Percentiles rank a stretch among this genome's conserved stretches.
These are phyloP conservation scores for Marisa cornuarietis DNA, from an alignment of 1,140 invertebrate species.

Conservation along the genomic window DNA sequence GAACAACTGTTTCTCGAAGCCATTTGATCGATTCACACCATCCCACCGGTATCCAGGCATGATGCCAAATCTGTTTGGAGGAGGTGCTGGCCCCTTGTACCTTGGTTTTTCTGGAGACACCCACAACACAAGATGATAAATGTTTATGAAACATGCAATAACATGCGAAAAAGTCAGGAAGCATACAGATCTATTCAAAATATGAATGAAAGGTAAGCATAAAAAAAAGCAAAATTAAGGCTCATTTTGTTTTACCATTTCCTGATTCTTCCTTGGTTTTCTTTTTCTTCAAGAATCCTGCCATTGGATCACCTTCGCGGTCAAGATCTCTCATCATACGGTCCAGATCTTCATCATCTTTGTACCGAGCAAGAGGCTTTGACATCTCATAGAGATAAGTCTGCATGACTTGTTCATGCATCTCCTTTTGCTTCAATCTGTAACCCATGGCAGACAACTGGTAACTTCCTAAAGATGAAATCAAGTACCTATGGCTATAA, in stretches of 20 bases:
- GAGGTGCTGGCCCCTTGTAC: conserved; percentile 80
- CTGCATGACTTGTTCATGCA: conserved; percentile 72
- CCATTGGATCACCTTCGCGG: conserved; percentile 91
- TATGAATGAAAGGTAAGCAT: too few relatives aligned
- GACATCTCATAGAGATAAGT: conserved; percentile 83
- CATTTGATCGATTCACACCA: conserved; percentile 96
- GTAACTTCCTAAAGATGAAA: too few relatives aligned
- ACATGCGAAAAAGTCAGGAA: neutral
- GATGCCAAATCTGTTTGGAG: conserved; percentile 92
- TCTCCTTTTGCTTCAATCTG: conserved; percentile 78
- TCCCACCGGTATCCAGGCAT: conserved; percentile 96
- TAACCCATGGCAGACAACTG: neutral
- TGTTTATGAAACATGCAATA: neutral
- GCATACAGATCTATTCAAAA: too few relatives aligned
- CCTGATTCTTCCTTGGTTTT: conserved; percentile 69
- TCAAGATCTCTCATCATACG: conserved; percentile 77
- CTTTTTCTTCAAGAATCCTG: conserved; percentile 84
- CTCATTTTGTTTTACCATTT: conserved; percentile 20
- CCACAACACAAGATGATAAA: conserved; percentile 16
- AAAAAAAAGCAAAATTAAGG: neutral
- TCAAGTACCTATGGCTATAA: too few relatives aligned
- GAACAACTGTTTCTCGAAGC: conserved; percentile 94
- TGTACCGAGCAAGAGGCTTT: conserved; percentile 90
- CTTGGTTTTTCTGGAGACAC: conserved; percentile 72
- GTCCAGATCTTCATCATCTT: conserved; percentile 90